Evolutionary conservation across 2,888 invertebrate genomes (phyloP), one percentile per base, ranked within the genome.

Genomic region (Hyalella azteca): DNA sequence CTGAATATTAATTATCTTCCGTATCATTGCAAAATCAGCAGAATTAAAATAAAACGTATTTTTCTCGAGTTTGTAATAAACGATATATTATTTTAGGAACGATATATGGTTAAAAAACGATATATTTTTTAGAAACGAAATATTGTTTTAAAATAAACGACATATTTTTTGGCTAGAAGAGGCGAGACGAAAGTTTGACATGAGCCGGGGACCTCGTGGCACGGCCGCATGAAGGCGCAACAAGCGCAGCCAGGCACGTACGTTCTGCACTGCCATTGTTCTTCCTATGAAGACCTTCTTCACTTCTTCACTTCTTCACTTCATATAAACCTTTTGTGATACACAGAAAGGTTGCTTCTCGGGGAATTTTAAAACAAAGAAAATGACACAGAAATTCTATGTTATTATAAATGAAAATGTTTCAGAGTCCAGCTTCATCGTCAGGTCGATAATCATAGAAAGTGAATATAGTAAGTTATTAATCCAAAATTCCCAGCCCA

Each of bases 241-340:
- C 66, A 66, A 66, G 66, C 36, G 7, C 22, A 22, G 9, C 36
- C 19, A 15, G 26, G 66, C 66, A 66, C 66, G 66, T 66, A 36
- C 66, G 15, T 11, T 22, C n/a, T n/a, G 39, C 66, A 11, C n/a
- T n/a, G n/a, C 66, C 66, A 66, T 66, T 66, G 66, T 66, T 54
- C 54, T 54, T n/a, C n/a, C n/a, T n/a, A n/a, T n/a, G n/a, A n/a
- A n/a, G n/a, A n/a, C n/a, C n/a, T n/a, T n/a, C n/a, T n/a, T n/a
- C n/a, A n/a, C n/a, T n/a, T n/a, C n/a, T n/a, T n/a, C n/a, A n/a
- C n/a, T n/a, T n/a, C n/a, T n/a, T n/a, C n/a, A n/a, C n/a, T n/a
- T n/a, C n/a, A n/a, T n/a, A n/a, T n/a, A 45, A 15, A 45, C 11
- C 45, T 45, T 45, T 45, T 11, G 45, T 11, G 45, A 15, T 45